Conservation (phyloP, 2,113 vertebrate genomes). For the Chascanopsetta lugubris region DNA sequence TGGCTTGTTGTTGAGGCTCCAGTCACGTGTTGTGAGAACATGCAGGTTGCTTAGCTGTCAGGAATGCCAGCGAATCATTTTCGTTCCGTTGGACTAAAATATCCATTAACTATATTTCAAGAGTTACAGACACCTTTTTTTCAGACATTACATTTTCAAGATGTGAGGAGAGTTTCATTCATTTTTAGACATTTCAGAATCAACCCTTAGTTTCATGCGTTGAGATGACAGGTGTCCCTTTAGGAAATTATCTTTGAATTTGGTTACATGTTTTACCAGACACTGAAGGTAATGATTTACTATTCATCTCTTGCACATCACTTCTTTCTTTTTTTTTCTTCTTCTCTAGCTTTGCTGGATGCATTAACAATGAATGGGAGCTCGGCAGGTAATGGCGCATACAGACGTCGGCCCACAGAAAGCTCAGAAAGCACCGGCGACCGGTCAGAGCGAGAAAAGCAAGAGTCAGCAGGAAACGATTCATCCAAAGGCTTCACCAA, state of each 20-base stretch:
- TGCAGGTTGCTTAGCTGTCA: too few relatives aligned
- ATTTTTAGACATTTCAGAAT: too few relatives aligned
- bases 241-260: not conserved
- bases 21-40: too few relatives aligned
- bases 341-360: conserved; percentile 86
- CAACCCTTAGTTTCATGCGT: too few relatives aligned
- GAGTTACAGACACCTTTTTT: too few relatives aligned
- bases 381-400: conserved; percentile 84
- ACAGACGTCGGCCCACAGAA: conserved; percentile 81
- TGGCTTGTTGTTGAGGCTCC: too few relatives aligned
- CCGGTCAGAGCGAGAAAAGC: conserved; percentile 73
- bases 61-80: too few relatives aligned
- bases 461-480: conserved; percentile 73
- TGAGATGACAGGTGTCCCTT: not conserved
- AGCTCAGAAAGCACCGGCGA: conserved; percentile 71
- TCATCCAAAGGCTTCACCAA: conserved; percentile 87
- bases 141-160: too few relatives aligned
- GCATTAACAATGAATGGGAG: conserved; percentile 90
- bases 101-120: too few relatives aligned
- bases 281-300: not conserved
- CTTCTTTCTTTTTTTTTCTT: conserved; percentile 20
- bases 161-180: too few relatives aligned
- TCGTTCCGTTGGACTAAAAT: too few relatives aligned
- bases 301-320: not conserved
- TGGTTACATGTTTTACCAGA: not conserved